A percentile compares a stretch with the other conserved stretches of the same genome.
phyloP scores from a whole-genome alignment of 2,797 vertebrate genomes.

The Zonotrichia albicollis region DNA sequence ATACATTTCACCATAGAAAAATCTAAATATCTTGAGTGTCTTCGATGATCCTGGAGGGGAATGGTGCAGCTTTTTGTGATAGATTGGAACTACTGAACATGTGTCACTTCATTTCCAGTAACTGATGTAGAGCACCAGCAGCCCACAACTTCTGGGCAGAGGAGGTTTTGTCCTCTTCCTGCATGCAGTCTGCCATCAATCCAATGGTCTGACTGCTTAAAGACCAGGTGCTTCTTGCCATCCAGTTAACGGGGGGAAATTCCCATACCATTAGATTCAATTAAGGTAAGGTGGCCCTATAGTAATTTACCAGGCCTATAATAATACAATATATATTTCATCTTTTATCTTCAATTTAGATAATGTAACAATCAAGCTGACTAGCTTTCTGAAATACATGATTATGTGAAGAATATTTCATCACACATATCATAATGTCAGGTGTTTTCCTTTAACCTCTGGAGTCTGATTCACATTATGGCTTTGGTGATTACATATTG shows the following conservation, averaged over 20 bases:
- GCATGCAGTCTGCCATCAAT: not conserved
- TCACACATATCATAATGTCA: not conserved
- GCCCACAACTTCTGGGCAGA: not conserved
- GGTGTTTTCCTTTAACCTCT: slow-evolving; percentile 25
- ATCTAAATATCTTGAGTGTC: not conserved
- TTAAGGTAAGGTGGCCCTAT: not conserved
- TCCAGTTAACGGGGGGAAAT: not conserved
- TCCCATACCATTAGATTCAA: not conserved
- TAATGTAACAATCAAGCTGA: slow-evolving; percentile 20
- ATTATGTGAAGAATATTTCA: slow-evolving; percentile 9
- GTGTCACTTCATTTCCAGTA: not conserved
- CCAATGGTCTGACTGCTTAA: not conserved
- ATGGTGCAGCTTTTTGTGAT: not conserved
- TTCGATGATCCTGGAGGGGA: not conserved
- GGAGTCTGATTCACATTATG: not conserved
- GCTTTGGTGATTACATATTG: slow-evolving; percentile 27
- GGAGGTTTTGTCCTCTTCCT: not conserved
- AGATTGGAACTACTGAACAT: not conserved
- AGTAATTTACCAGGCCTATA: not conserved
- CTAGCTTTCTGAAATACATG: slow-evolving; percentile 1
- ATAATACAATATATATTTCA: not conserved
- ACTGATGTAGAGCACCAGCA: not conserved
- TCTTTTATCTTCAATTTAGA: slow-evolving; percentile 40
- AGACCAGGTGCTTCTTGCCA: not conserved
- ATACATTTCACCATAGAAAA: not conserved